A percentile compares a stretch with the other conserved stretches of the same genome.
phyloP scores from a whole-genome alignment of 2,113 vertebrate species.

The Planiliza haematocheilus region DNA sequence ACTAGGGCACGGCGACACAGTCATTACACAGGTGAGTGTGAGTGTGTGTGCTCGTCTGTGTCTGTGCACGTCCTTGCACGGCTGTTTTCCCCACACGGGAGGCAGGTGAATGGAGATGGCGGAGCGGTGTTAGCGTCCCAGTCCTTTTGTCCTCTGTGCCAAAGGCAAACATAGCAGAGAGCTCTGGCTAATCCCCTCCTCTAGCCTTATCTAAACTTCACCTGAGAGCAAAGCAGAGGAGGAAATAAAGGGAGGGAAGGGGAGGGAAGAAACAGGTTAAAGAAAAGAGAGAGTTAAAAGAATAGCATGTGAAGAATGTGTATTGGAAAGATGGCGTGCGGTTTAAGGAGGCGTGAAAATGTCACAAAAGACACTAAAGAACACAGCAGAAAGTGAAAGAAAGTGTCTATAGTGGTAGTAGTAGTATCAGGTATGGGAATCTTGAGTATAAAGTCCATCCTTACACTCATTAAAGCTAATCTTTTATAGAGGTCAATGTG shows the following conservation, averaged over 20 bases:
- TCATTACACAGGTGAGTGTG: slow-evolving; percentile 77
- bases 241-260: slow-evolving; percentile 24
- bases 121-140: slow-evolving; percentile 61
- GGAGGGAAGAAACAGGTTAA: background rate
- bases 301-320: slow-evolving; percentile 19
- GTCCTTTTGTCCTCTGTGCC: slow-evolving; percentile 75
- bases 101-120: slow-evolving; percentile 67
- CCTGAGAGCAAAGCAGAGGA: slow-evolving; percentile 45
- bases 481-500: too few species aligned
- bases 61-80: slow-evolving; percentile 33
- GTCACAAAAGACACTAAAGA: background rate
- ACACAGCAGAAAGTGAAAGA: background rate
- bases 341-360: background rate
- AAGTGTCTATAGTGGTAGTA: too few species aligned
- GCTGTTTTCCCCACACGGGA: slow-evolving; percentile 24
- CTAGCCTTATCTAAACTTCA: slow-evolving; percentile 74
- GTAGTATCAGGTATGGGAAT: too few species aligned
- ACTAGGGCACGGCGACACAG: slow-evolving; percentile 73
- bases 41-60: slow-evolving; percentile 26
- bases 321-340: background rate
- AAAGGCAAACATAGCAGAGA: slow-evolving; percentile 73
- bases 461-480: too few species aligned
- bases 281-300: slow-evolving; percentile 11
- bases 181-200: slow-evolving; percentile 69
- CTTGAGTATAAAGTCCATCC: too few species aligned